Base-by-base conservation (phyloP, 2,797 vertebrate species). In the Melanotaenia pygmaea region DNA sequence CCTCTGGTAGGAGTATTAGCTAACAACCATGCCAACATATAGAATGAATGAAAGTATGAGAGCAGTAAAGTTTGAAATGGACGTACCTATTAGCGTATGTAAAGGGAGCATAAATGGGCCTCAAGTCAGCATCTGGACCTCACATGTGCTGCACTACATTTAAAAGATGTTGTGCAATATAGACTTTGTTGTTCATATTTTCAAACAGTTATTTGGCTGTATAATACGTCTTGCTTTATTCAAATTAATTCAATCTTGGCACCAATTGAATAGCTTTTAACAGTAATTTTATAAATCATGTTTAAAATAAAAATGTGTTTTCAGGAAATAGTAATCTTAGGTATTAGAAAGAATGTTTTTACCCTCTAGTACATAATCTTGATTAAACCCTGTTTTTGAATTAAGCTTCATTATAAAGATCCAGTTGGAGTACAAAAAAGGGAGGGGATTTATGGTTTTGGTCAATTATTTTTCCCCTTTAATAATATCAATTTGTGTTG, bases 201-300 rank as follows among this genome's bases (percentile, higher is more conserved):
- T 67, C 32, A 32, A 32, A 32, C 57, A 66, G 66, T 64, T 53
- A 60, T 45, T 61, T 67, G 45, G 63, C 58, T 47, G 50, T 51
- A 1, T 58, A 64, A 32, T 71, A 64, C 45, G 32, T 51, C 68
- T 67, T 7, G 9, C 59, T 79, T 58, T 67, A 71, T 82, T 71
- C 18, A 65, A 77, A 80, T 53, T 67, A 56, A 14, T 72, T 77
- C 37, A 50, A 64, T 80, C 70, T 61, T 30, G 43, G 32, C 64
- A 18, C 5, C 32, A 32, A 32, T 32, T 32, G 32, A 5, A 32
- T 32, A 32, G 6, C 5, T 32, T 32, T 32, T 32, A 32, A 32
- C 6, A n/a, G 62, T 57, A 58, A 40, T 62, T 82, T 72, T 38
- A 60, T 51, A 53, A 79, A 58, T 66, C 63, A 51, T n/a, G 20